Conservation (phyloP, 2,113 vertebrate species). For the Pseudorectes ferrugineus region DNA sequence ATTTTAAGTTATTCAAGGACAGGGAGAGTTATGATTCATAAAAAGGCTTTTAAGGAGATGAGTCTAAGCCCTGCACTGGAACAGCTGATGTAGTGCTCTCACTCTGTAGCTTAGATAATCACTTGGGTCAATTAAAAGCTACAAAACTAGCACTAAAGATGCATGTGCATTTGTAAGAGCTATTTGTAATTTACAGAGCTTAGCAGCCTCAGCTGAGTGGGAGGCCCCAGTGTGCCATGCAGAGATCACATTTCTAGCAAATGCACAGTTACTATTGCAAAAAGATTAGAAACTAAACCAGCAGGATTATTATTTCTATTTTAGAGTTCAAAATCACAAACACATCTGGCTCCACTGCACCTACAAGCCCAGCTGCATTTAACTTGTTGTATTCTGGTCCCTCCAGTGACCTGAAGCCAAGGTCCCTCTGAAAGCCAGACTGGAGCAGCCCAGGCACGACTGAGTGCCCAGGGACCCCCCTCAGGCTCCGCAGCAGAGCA, state of each 20-base stretch:
- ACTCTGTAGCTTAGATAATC: not conserved
- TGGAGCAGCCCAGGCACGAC: not conserved
- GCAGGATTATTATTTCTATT: not conserved
- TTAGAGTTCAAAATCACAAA: not conserved
- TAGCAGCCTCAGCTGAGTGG: not conserved
- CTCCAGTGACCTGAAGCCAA: not conserved
- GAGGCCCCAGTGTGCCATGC: not conserved
- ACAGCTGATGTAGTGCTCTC: not conserved
- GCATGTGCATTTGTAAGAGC: not conserved
- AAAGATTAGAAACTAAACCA: not conserved
- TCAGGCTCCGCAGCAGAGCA: not conserved
- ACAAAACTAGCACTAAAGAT: not conserved
- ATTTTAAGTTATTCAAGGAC: conserved; percentile 12
- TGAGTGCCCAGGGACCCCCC: not conserved
- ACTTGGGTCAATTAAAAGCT: not conserved
- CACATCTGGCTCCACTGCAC: not conserved
- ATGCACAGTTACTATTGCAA: not conserved
- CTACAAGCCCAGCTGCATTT: not conserved
- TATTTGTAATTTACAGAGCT: not conserved
- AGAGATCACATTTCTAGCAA: not conserved
- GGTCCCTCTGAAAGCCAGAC: not conserved
- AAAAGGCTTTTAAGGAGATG: conserved; percentile 43
- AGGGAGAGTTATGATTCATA: conserved; percentile 38
- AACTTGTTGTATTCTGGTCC: not conserved
- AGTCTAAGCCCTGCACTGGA: not conserved